Percentiles rank a stretch among this genome's conserved stretches.
These are phyloP conservation scores for Orientallactaga bullata DNA, from an alignment of 2,113 vertebrate genomes.

Conservation along the genomic window DNA sequence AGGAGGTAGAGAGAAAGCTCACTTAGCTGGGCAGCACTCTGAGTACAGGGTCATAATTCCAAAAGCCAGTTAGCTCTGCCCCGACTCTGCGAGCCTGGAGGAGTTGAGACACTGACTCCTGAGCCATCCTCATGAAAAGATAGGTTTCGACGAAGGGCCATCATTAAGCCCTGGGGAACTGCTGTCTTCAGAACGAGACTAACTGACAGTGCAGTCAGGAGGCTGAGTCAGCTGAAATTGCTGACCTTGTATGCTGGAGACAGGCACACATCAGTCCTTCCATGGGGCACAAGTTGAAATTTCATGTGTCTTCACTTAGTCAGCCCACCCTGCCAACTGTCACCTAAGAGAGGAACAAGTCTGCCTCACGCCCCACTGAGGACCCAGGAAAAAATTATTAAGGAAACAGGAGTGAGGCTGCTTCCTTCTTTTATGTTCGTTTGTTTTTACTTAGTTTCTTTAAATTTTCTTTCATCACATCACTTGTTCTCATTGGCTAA, in stretches of 20 bases:
- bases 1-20: rapidly evolving
- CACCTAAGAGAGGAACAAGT: rapidly evolving
- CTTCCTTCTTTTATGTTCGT: not conserved
- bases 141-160: not conserved
- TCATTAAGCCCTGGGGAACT: not conserved
- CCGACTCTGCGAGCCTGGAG: not conserved
- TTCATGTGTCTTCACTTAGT: rapidly evolving
- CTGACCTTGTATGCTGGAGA: not conserved
- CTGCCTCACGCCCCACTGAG: not conserved
- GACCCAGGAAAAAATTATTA: not conserved
- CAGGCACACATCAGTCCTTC: not conserved
- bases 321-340: rapidly evolving
- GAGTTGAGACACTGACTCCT: rapidly evolving
- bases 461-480: not conserved
- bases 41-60: not conserved
- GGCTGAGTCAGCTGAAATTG: not conserved
- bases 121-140: not conserved
- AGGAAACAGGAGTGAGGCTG: not conserved
- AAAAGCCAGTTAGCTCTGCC: not conserved
- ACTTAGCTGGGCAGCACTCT: rapidly evolving
- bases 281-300: not conserved
- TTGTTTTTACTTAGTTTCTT: not conserved
- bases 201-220: not conserved
- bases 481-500: not conserved
- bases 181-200: not conserved